These are phyloP conservation scores for Dusona sp. DNA, from an alignment of 2,888 invertebrate genomes.

Conservation along the genomic window DNA sequence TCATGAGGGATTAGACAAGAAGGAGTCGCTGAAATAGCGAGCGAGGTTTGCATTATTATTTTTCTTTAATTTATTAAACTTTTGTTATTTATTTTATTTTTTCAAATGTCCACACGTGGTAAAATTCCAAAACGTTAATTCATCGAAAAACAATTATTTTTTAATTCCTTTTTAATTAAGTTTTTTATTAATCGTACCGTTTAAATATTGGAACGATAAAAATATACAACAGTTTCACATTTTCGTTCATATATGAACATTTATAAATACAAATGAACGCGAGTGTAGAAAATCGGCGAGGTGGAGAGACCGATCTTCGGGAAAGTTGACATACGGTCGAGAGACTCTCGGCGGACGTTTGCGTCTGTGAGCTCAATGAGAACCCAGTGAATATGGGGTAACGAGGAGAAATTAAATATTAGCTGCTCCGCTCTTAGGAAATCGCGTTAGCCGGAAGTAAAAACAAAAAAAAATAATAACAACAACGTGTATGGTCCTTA, in stretches of 20 bases:
- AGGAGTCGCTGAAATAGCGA: slow-evolving; percentile 63
- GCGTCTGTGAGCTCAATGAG: slow-evolving; percentile 62
- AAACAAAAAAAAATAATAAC: slow-evolving; percentile 3
- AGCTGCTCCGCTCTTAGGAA: slow-evolving; percentile 27
- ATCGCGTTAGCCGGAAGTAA: slow-evolving; percentile 47
- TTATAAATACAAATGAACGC: slow-evolving; percentile 12
- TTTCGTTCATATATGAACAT: not conserved
- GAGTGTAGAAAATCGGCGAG: slow-evolving; percentile 67
- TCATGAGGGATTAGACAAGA: slow-evolving; percentile 81
- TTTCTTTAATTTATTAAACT: not conserved
- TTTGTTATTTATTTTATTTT: not conserved
- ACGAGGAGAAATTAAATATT: slow-evolving; percentile 71
- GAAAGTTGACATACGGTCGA: slow-evolving; percentile 71
- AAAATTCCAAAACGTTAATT: not conserved
- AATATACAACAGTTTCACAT: slow-evolving; percentile 4
- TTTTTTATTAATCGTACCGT: not conserved
- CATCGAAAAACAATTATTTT: not conserved
- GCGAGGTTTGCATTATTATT: slow-evolving; percentile 55
- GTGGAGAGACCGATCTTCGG: slow-evolving; percentile 66
- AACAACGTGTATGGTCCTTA: not conserved
- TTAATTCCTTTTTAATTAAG: slow-evolving; percentile 21
- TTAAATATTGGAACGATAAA: not conserved
- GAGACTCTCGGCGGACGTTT: slow-evolving; percentile 67
- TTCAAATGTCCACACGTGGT: not conserved
- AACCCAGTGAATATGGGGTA: slow-evolving; percentile 67